Conservation (phyloP, 64 coral and sea anemone genomes). For the Montipora sp. region DNA sequence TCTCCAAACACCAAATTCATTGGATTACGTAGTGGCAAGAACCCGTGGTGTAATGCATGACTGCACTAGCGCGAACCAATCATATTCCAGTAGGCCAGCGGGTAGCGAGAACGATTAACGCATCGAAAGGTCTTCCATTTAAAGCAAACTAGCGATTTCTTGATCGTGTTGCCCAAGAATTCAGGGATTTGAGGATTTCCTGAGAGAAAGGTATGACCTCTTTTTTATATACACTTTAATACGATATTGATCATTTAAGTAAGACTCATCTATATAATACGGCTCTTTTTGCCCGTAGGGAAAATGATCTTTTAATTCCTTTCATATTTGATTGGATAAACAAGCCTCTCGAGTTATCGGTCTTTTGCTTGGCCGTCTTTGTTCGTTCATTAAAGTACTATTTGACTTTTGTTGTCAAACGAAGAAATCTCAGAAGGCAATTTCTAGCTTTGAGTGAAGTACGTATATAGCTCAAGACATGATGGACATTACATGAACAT, state of each 20-base stretch:
- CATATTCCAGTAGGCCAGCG: neutral
- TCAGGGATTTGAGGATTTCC: slow-evolving; percentile 60
- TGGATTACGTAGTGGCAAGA: slow-evolving; percentile 24
- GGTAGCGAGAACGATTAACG: slow-evolving; percentile 48
- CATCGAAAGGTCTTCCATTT: slow-evolving; percentile 47
- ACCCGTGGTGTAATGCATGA: slow-evolving; percentile 20
- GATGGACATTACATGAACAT: neutral
- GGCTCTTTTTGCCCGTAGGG: neutral
- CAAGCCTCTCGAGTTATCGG: neutral
- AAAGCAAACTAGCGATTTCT: slow-evolving; percentile 50
- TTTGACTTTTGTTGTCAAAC: neutral
- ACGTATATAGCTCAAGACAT: neutral
- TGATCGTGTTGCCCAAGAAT: slow-evolving; percentile 52
- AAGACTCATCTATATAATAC: neutral
- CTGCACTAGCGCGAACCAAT: neutral
- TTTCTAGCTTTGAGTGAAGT: neutral
- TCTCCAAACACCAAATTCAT: slow-evolving; percentile 10
- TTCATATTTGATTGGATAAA: neutral
- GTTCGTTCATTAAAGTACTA: neutral
- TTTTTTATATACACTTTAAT: neutral
- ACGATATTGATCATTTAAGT: neutral
- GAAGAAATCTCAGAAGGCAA: neutral
- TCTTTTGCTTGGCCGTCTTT: neutral
- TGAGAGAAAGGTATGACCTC: slow-evolving; percentile 27
- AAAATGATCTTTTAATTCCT: neutral